Evolutionary conservation across 1,140 invertebrate species (phyloP).

Genomic region (Polyergus mexicanus): DNA sequence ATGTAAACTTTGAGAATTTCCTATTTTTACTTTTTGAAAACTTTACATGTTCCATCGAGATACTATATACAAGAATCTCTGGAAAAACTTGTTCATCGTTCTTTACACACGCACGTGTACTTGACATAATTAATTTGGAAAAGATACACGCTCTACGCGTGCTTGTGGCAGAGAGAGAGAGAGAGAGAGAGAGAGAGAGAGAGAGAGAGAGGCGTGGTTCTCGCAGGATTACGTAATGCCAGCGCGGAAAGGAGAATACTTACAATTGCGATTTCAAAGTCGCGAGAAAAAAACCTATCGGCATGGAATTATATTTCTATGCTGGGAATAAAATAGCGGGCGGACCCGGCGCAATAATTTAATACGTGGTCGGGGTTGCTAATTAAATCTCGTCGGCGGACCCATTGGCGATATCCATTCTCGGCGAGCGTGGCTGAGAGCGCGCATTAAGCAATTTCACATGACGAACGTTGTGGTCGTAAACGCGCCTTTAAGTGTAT

Average conservation of each 20-base stretch:
- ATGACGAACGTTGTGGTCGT: conserved; percentile 50
- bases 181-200: background rate
- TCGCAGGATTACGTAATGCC: background rate
- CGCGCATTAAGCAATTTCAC: conserved; percentile 56
- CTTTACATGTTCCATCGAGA: no score
- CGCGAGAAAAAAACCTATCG: background rate
- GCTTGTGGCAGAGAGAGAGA: background rate
- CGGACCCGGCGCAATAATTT: conserved; percentile 12
- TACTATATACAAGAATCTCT: no score
- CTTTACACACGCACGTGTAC: no score
- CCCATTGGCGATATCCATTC: conserved; percentile 26
- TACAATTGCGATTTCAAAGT: background rate
- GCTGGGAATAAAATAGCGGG: background rate
- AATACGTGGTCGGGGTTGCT: conserved; percentile 11
- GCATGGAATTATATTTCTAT: background rate
- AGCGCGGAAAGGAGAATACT: no score
- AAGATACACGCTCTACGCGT: background rate
- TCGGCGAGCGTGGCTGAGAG: conserved; percentile 18
- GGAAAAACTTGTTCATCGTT: no score
- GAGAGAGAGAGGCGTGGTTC: background rate
- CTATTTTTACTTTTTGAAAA: background rate
- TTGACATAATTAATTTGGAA: no score
- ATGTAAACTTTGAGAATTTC: background rate
- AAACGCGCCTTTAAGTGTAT: conserved; percentile 63
- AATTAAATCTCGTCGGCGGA: conserved; percentile 37